Base-by-base conservation (phyloP, 2,797 vertebrate genomes). In the Spea hammondii region DNA sequence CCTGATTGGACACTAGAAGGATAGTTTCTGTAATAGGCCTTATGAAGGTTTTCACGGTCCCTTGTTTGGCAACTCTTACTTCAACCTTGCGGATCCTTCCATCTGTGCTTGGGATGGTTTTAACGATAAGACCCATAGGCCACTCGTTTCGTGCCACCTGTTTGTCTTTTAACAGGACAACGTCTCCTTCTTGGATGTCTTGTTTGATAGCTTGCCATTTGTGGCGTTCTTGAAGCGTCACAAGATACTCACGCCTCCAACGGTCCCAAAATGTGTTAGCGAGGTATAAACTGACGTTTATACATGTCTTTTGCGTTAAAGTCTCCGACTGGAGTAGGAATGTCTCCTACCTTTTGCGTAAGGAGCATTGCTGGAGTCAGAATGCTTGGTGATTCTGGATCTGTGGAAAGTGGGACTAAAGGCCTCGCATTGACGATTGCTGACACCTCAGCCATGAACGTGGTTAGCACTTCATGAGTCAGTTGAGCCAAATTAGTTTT, bases 11-110 rank as follows among this genome's bases (percentile, higher is more conserved):
- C 6, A 53, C 11, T 53, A 53, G 11, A 53, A 53, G 51, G 51
- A 53, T 53, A 17, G 17, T 17, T 1, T 17, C 17, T 17, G 17
- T 17, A 65, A 65, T 44, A 12, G 64, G 64, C 32, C 64, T 65
- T 32, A 17, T 65, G 44, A 65, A 65, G 64, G n/a, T 65, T 65
- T 65, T 65, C 64, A 65, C 64, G 44, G 64, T 32, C 64, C 64
- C 64, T 65, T 65, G 64, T 32, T 8, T 65, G 17, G 11, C 64
- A 65, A 65, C 11, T 2, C 44, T 65, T 65, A 65, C 64, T 65
- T 65, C 44, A 45, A 65, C 64, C 44, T 65, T 65, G 64, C 64
- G 4, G 64, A 65, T 12, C 32, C 4, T 65, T 9, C 12, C 64
- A 65, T 65, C 64, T 65, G 64, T 17, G 12, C 64, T 65, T 11